Base-by-base conservation (phyloP, 2,113 vertebrate species). In the Anguilla rostrata region DNA sequence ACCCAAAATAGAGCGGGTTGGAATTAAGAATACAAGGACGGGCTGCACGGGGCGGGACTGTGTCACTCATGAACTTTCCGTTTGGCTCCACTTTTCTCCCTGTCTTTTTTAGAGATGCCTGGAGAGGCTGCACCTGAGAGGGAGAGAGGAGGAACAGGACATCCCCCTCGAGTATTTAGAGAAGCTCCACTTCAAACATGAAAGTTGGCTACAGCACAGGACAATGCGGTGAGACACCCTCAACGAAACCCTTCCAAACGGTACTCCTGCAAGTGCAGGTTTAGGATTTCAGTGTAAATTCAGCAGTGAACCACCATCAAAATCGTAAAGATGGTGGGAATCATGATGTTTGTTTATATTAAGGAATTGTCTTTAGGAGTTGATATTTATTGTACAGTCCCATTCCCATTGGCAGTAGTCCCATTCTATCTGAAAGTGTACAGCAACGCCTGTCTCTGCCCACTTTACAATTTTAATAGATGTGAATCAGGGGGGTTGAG, bases 91-190 rank as follows among this genome's bases (percentile, higher is more conserved):
- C 78, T 80, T 34, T 79, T 43, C 40, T 46, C 15, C 78, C 12
- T 83, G 34, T 83, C 18, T 0, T 7, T 7, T 56, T 87, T 87
- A 99, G 98, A 97, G 92, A 91, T 99, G 98, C 91, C 92, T 99
- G 85, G 95, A 96, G 87, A 94, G 98, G 83, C 93, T 99, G 91
- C 96, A 94, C 87, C 79, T 95, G 87, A 94, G 98, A 83, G 98
- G 98, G 88, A 94, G 98, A 93, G 92, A 95, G 7, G 98, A 99
- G 90, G 98, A 99, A 71, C 97, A 98, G 89, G 96, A 95, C 79
- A 98, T 99, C 91, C 97, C 97, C 22, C 94, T 98, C 89, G 98
- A 98, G 82, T 99, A 99, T 89, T 92, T 99, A 91, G 97, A 99
- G 92, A 98, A 98, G 82, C 97, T 99, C 85, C 98, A 99, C 87